Evolutionary conservation across 2,888 invertebrate species (phyloP).

Genomic region (Cyrtodaria siliqua): DNA sequence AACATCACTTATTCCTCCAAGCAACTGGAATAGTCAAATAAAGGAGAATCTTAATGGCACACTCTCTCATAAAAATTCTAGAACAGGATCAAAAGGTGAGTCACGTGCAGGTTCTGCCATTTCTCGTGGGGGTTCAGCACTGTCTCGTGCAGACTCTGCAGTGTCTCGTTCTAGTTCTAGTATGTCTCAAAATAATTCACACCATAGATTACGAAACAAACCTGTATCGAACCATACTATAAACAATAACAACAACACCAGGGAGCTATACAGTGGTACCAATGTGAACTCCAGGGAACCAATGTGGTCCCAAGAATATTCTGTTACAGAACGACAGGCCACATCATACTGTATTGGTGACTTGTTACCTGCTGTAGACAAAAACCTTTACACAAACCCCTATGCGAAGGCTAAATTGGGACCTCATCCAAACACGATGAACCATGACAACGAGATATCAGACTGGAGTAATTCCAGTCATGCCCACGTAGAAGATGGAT

Average conservation of each 20-base stretch:
- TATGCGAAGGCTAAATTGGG: conserved; percentile 23
- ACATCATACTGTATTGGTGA: conserved; percentile 58
- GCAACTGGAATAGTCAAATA: conserved; percentile 7
- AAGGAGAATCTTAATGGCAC: neutral
- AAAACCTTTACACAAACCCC: conserved; percentile 53
- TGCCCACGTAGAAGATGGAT: conserved; percentile 38
- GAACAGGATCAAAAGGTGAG: conserved; percentile 1
- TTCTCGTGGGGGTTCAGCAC: conserved; percentile 37
- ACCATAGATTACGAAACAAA: neutral
- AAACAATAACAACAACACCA: neutral
- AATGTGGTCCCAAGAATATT: conserved; percentile 42
- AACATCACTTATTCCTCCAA: conserved; percentile 16
- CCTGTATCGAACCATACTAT: conserved; percentile 5
- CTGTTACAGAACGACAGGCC: conserved; percentile 41
- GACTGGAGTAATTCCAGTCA: neutral
- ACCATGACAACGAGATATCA: neutral
- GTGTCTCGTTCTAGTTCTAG: conserved; percentile 35
- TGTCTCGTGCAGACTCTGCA: conserved; percentile 25
- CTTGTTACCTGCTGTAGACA: conserved; percentile 59
- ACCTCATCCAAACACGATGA: neutral
- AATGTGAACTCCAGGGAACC: conserved; percentile 38
- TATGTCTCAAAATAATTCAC: conserved; percentile 15
- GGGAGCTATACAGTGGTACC: neutral
- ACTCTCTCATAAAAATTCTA: conserved; percentile 18
- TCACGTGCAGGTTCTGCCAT: conserved; percentile 12